Base-by-base conservation (phyloP, 2,113 vertebrate genomes). In the Notothenia rossii region DNA sequence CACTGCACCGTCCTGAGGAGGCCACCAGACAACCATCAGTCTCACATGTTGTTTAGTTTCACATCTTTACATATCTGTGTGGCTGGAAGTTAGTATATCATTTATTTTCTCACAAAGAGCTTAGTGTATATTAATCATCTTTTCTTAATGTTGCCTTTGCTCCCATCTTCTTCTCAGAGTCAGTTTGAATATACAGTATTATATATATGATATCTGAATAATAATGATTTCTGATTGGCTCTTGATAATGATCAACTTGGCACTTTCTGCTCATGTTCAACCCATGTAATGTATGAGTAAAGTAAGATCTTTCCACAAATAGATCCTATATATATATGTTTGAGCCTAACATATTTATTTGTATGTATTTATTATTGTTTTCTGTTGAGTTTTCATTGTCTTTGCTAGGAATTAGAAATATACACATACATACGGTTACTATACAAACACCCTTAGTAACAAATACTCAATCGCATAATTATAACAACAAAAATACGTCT, bases 1-100 rank as follows among this genome's bases (percentile, higher is more conserved):
- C 64, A 98, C 97, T 2, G 94, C 95, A 68, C 97, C 97, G 91
- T 95, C 95, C 97, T 94, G 45, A 59, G 54, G 33, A 64, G 60
- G 15, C 50, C 59, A 53, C 3, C 50, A 54, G 0, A 29, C 13
- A 48, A 48, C 12, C 36, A 40, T 40, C 29, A 43, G 18, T 45
- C 40, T 5, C 40, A 45, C 15, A 8, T 22, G n/a, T 48, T 14
- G 12, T 56, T 25, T 25, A 25, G 11, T 25, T 1, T 25, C 13
- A 14, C 36, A 5, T 29, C 5, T 33, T 64, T 50, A 65, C 20
- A 48, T 63, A 45, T 63, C 33, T 43, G 18, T 20, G 18, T 40
- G 36, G 7, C 36, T 29, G 29, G 29, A 29, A 29, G 36, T 40
- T 7, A 40, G 5, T 1, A 40, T 40, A 40, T 40, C 36, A 51